Percentiles rank a stretch among this genome's conserved stretches.
Conservation (phyloP, 1,140 invertebrate genomes). For the Leptopilina clavipes region DNA sequence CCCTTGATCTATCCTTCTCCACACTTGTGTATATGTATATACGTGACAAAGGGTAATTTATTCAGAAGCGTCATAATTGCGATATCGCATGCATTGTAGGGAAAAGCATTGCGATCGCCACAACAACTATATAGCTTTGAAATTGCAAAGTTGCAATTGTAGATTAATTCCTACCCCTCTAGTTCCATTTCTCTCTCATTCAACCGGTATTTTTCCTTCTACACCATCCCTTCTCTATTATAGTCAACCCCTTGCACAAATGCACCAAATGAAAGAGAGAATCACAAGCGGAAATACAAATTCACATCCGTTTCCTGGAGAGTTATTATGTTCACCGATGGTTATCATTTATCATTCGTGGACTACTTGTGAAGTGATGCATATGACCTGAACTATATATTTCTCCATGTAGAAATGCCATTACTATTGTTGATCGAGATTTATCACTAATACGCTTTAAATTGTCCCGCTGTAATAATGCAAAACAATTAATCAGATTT, state of each 20-base stretch:
- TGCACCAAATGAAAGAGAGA: constrained; percentile 24
- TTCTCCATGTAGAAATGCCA: constrained; percentile 4
- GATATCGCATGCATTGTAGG: constrained; percentile 61
- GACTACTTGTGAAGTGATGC: constrained; percentile 16
- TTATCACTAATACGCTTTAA: not conserved
- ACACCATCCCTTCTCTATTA: not conserved
- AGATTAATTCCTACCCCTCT: not conserved
- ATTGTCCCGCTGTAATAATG: too few species aligned
- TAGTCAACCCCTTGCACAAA: not conserved
- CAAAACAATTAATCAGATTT: too few species aligned
- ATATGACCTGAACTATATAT: constrained; percentile 4
- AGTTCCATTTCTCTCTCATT: not conserved
- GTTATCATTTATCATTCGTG: constrained; percentile 29
- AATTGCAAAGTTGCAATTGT: constrained; percentile 23
- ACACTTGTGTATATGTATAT: constrained; percentile 41
- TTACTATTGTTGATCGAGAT: constrained; percentile 4
- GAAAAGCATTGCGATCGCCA: constrained; percentile 26
- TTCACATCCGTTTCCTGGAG: constrained; percentile 31
- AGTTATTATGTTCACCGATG: constrained; percentile 31
- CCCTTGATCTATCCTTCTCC: constrained; percentile 26
- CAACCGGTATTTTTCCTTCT: not conserved
- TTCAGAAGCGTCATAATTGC: constrained; percentile 65
- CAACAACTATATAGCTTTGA: not conserved
- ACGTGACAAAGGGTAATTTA: constrained; percentile 65
- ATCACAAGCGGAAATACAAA: constrained; percentile 22